A percentile compares a stretch with the other conserved stretches of the same genome.
Conservation (phyloP, 2,113 vertebrate genomes). For the Platichthys flesus region DNA sequence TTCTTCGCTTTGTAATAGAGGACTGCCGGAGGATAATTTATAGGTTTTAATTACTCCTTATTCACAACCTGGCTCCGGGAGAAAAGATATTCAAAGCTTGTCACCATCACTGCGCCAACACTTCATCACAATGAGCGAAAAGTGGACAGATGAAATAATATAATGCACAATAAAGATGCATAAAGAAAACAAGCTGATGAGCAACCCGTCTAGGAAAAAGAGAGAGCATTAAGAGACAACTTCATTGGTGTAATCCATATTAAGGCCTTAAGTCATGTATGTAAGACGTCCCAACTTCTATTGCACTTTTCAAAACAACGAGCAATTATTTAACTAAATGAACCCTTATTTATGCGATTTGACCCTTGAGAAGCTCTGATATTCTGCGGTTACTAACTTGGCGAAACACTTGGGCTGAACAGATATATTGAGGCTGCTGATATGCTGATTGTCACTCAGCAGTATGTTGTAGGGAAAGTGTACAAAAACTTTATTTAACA, state of each 20-base stretch:
- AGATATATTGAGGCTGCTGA: background rate
- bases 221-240: too few relatives aligned
- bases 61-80: constrained; percentile 90
- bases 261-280: constrained; percentile 16
- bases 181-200: too few relatives aligned
- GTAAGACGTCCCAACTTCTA: background rate
- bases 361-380: background rate
- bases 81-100: constrained; percentile 88
- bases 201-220: too few relatives aligned
- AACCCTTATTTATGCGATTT: background rate
- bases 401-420: background rate
- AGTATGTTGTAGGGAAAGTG: too few relatives aligned
- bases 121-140: constrained; percentile 86
- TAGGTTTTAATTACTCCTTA: constrained; percentile 93
- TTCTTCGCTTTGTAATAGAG: constrained; percentile 83
- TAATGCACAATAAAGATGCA: constrained; percentile 69
- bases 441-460: background rate
- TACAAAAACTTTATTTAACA: too few relatives aligned
- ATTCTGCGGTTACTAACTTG: background rate
- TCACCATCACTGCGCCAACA: constrained; percentile 87
- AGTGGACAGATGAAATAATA: constrained; percentile 55
- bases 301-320: background rate
- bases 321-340: background rate
- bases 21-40: constrained; percentile 89
- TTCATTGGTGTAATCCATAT: too few relatives aligned